Evolutionary conservation across 1,140 invertebrate genomes (phyloP), one percentile per base, ranked within the genome.

Genomic region (Drosophila funebris): DNA sequence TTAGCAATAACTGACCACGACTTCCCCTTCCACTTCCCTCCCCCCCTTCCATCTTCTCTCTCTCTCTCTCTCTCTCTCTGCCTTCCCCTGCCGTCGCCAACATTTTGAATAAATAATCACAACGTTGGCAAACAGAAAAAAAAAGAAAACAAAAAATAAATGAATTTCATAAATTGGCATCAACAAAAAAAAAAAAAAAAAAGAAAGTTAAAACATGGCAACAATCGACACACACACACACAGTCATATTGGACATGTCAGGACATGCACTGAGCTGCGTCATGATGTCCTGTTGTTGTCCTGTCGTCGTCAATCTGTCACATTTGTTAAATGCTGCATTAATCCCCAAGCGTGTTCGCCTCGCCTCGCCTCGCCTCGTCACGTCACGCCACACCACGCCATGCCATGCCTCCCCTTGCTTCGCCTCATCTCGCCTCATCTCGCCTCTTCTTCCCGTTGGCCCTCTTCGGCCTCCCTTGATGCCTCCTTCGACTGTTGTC

Each of bases 91-190:
- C 46, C 62, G 46, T 75, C 46, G 68, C 52, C 79, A 78, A 78
- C 76, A 76, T 88, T 88, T 78, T 88, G 71, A 88, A 88, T 87
- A 88, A 87, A 88, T 88, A 85, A 85, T 85, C 82, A 81, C 81
- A 87, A 87, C 81, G 81, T 85, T 78, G 82, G 81, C 81, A 87
- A 85, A 85, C 81, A 87, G 84, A 85, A 83, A 68, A 33, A 33
- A 33, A 33, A 33, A 41, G 6, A 16, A 16, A 4, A 41, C 2
- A 41, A 41, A 41, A 33, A 33, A 52, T n/a, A 33, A 79, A 82
- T 87, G 61, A 82, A 88, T 82, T 88, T 87, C 74, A 88, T 82
- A 82, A 82, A 87, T 88, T 84, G 81, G 60, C 80, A 78, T 9
- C 1, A 9, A 43, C 24, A 58, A 58, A 41, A 20, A 31, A 20